Conservation (phyloP, 1,140 invertebrate species). For the Coboldia fuscipes region DNA sequence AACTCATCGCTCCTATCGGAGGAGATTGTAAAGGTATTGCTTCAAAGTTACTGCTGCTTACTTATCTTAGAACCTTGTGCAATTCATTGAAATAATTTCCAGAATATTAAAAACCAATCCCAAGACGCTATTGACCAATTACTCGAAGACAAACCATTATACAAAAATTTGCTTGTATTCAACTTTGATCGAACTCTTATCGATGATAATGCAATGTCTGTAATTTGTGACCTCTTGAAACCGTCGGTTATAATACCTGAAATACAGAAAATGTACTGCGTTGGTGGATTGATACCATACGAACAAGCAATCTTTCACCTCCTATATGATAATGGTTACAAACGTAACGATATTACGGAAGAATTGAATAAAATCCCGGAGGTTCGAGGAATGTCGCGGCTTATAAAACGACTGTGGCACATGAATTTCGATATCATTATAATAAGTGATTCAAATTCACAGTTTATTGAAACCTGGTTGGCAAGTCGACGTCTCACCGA, state of each 20-base stretch:
- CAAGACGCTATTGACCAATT: too few species aligned
- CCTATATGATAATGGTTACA: constrained; percentile 30
- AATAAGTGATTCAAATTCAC: constrained; percentile 60
- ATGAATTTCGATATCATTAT: constrained; percentile 43
- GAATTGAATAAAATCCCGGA: constrained; percentile 33
- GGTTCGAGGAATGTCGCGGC: constrained; percentile 33
- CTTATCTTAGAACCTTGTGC: too few species aligned
- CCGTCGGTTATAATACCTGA: constrained; percentile 14
- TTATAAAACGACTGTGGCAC: constrained; percentile 30
- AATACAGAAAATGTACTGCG: constrained; percentile 28
- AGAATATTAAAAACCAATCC: too few species aligned
- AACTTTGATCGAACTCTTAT: constrained; percentile 68
- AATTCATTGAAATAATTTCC: too few species aligned
- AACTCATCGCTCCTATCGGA: too few species aligned
- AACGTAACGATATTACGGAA: too few species aligned
- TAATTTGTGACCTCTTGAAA: constrained; percentile 32
- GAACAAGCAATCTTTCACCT: constrained; percentile 49
- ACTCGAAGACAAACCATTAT: too few species aligned
- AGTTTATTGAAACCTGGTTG: constrained; percentile 49
- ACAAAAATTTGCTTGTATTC: constrained; percentile 39
- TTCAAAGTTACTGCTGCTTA: too few species aligned
- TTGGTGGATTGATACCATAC: constrained; percentile 43
- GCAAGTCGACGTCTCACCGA: constrained; percentile 27
- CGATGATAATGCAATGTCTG: constrained; percentile 49
- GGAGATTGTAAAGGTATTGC: too few species aligned